Conservation (phyloP, 2,797 vertebrate species). For the Coregonus suidteri region DNA sequence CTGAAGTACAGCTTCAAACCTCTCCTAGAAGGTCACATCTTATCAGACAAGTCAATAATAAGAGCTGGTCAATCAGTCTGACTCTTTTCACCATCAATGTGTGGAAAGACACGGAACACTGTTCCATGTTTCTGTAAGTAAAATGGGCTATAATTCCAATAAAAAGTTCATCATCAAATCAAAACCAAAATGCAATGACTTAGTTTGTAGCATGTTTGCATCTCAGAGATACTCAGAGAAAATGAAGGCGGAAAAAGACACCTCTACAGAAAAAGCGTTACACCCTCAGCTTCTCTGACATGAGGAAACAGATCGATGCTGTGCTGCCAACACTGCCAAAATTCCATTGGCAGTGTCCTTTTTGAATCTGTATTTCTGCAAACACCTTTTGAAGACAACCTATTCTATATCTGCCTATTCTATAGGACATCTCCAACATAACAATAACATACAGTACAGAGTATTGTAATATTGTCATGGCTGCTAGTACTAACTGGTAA, state of each 20-base stretch:
- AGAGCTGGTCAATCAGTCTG: slow-evolving; percentile 55
- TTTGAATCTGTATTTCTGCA: not conserved
- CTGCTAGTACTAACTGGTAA: slow-evolving; percentile 16
- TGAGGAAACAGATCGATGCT: not conserved
- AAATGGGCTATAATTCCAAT: slow-evolving; percentile 23
- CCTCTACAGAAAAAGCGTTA: not conserved
- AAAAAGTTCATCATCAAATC: not conserved
- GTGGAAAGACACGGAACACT: slow-evolving; percentile 34
- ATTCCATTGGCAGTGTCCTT: not conserved
- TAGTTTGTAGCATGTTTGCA: too few relatives aligned
- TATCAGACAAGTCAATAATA: slow-evolving; percentile 65
- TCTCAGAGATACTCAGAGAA: not conserved
- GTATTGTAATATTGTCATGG: slow-evolving; percentile 12
- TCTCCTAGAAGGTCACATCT: slow-evolving; percentile 43
- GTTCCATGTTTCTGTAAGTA: slow-evolving; percentile 31
- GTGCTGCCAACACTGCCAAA: not conserved
- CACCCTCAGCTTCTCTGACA: not conserved
- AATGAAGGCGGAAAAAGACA: not conserved
- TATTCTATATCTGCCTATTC: slow-evolving; percentile 26
- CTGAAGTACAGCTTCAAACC: slow-evolving; percentile 50
- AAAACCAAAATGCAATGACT: not conserved
- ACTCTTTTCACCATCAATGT: slow-evolving; percentile 48
- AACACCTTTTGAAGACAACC: slow-evolving; percentile 37
- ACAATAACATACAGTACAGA: slow-evolving; percentile 16
- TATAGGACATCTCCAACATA: slow-evolving; percentile 12